Evolutionary conservation across 2,113 vertebrate genomes (phyloP), one percentile per base, ranked within the genome.

Genomic region (Myiozetetes cayanensis): DNA sequence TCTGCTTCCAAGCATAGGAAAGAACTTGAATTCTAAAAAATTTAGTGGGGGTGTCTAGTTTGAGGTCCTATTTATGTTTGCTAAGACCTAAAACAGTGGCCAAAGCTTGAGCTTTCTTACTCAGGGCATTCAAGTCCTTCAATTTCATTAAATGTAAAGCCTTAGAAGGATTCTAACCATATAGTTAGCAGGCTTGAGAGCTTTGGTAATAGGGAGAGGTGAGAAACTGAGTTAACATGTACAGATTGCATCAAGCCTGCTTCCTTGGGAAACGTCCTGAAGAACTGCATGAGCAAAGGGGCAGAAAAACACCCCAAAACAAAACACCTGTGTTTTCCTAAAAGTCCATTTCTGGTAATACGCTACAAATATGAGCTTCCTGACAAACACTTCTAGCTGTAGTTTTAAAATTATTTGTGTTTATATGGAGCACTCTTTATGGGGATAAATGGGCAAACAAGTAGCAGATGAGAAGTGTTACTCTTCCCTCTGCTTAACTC

Each of bases 351-450:
- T 83, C 19, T 61, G 19, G 10, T 62, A 62, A 20, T 39, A 7
- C 0, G 1, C 23, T 14, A 31, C 4, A 58, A 46, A 24, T 37
- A n/a, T 0, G 6, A 90, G 23, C 30, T 92, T 21, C 35, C 35
- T 35, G 33, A 47, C 4, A 43, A 47, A 59, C 27, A 35, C 16
- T 43, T 78, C 4, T 3, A 33, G 23, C 41, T 19, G 21, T 61
- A 59, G 9, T 74, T 89, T 67, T 28, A 9, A 41, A 59, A 10
- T 41, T 16, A 10, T 0, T 47, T 61, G 6, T 33, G 14, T 52
- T 66, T 18, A 28, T 16, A 52, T 28, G 50, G 25, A 52, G 25
- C 16, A 14, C 50, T 16, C 50, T 49, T 49, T n/a, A 22, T 8
- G 28, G 12, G 6, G 18, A 6, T 58, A n/a, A 85, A 25, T 1